These are phyloP conservation scores for Rallus limicola DNA, from an alignment of 2,113 vertebrate species.

Conservation along the genomic window DNA sequence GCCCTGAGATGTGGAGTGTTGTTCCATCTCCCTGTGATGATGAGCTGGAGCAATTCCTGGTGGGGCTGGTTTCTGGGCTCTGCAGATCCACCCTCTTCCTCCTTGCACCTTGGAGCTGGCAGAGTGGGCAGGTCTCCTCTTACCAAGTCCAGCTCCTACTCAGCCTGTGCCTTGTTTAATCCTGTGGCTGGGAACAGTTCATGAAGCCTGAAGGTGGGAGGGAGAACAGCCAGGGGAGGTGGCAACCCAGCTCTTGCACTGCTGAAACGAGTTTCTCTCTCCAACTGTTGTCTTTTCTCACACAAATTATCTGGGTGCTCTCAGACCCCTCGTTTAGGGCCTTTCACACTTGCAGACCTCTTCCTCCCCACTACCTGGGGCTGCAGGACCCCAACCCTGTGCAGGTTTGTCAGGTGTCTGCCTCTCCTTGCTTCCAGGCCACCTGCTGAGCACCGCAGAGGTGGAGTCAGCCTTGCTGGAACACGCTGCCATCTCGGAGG, in stretches of 20 bases:
- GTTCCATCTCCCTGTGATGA: rapidly evolving
- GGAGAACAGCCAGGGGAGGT: not conserved
- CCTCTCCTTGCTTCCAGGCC: conserved; percentile 78
- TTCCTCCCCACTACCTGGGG: not conserved
- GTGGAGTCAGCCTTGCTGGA: conserved; percentile 94
- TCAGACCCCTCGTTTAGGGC: not conserved
- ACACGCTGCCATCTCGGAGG: conserved; percentile 85
- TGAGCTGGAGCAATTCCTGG: not conserved
- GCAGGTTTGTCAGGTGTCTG: not conserved
- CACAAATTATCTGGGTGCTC: not conserved
- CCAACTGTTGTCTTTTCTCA: not conserved
- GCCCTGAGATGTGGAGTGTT: rapidly evolving
- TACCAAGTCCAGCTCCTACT: not conserved
- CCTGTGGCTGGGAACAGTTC: not conserved
- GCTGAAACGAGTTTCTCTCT: not conserved
- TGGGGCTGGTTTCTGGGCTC: not conserved
- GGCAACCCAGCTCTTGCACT: not conserved
- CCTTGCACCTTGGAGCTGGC: not conserved
- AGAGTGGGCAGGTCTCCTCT: not conserved
- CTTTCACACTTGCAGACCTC: not conserved
- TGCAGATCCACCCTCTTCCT: not conserved
- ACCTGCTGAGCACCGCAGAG: conserved; percentile 92
- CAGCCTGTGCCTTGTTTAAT: not conserved
- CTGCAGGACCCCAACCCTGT: not conserved
- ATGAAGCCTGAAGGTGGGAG: not conserved